phyloP scores from a whole-genome alignment of 2,797 vertebrate genomes.

The Phoebastria nigripes region DNA sequence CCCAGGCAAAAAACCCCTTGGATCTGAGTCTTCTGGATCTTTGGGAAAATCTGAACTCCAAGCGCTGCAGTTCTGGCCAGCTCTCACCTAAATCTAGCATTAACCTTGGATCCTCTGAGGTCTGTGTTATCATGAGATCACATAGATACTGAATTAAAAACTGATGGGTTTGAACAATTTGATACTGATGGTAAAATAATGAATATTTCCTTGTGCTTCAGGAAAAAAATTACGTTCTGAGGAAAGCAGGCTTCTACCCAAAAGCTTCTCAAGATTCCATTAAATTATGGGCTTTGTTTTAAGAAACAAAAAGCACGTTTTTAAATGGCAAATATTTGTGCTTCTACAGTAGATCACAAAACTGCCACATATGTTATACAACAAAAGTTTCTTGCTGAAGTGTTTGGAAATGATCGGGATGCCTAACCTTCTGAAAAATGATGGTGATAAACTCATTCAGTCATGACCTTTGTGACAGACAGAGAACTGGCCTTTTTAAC shows the following conservation, averaged over 20 bases:
- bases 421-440: neutral
- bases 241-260: neutral
- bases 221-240: neutral
- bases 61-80: neutral
- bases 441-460: neutral
- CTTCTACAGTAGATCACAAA: neutral
- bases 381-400: neutral
- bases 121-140: neutral
- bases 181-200: neutral
- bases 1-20: neutral
- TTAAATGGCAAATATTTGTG: neutral
- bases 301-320: neutral
- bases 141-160: neutral
- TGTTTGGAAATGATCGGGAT: neutral
- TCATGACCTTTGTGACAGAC: neutral
- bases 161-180: neutral
- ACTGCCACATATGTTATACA: neutral
- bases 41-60: neutral
- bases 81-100: neutral
- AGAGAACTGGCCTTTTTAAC: neutral
- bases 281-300: neutral
- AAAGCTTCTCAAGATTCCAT: neutral
- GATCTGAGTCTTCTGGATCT: neutral
- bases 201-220: neutral
- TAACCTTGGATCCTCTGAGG: neutral